phyloP scores from a whole-genome alignment of 2,888 invertebrate species.

The Timema podura region DNA sequence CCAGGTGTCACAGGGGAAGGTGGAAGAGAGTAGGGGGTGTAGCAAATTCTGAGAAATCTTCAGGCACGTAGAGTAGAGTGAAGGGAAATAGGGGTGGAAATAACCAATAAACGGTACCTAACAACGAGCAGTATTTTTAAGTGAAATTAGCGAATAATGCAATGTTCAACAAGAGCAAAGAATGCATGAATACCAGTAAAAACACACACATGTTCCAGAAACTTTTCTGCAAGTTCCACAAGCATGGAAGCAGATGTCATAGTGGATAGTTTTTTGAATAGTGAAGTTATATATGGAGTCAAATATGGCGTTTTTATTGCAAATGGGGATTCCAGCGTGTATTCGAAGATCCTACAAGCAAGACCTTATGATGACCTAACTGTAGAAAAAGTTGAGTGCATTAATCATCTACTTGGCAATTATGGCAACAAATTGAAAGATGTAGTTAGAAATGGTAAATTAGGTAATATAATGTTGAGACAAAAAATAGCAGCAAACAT shows the following conservation, averaged over 20 bases:
- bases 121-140: too few relatives aligned
- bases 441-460: conserved; percentile 6
- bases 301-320: conserved; percentile 1
- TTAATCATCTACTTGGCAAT: conserved; percentile 3
- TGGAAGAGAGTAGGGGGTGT: too few relatives aligned
- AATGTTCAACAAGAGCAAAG: too few relatives aligned
- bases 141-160: too few relatives aligned
- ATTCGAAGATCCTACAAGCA: conserved; percentile 7
- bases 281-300: not conserved
- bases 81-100: too few relatives aligned
- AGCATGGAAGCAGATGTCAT: conserved; percentile 5
- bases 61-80: too few relatives aligned
- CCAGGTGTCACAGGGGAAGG: too few relatives aligned
- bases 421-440: not conserved
- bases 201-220: not conserved
- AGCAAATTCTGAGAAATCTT: too few relatives aligned
- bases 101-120: too few relatives aligned
- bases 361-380: conserved; percentile 8
- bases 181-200: too few relatives aligned
- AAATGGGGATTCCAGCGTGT: not conserved
- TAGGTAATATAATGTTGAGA: conserved; percentile 1
- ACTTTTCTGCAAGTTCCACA: not conserved
- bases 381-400: conserved; percentile 7
- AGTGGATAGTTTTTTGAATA: not conserved
- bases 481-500: not conserved